phyloP scores from a whole-genome alignment of 2,113 vertebrate species.

The Paracanthobrama guichenoti region DNA sequence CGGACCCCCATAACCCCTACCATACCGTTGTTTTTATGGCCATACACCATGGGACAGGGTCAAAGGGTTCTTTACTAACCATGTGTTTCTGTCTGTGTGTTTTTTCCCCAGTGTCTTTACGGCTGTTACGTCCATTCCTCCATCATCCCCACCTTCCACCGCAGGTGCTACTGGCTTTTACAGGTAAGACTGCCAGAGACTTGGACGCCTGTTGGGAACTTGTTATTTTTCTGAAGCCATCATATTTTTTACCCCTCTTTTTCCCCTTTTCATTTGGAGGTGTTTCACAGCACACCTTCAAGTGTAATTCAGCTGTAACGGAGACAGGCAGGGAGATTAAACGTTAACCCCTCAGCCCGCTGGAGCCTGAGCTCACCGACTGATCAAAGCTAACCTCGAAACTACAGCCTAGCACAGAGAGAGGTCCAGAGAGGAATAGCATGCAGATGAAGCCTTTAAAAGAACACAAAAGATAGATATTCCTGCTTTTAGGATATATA shows the following conservation, averaged over 20 bases:
- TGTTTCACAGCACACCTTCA: conserved; percentile 36
- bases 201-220: conserved; percentile 49
- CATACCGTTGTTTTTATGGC: not conserved
- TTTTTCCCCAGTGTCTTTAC: conserved; percentile 87
- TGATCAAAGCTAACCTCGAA: conserved; percentile 54
- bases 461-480: not conserved
- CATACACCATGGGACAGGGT: not conserved
- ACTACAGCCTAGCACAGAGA: conserved; percentile 30
- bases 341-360: conserved; percentile 39
- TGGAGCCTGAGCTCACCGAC: conserved; percentile 32
- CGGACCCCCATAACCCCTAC: not conserved
- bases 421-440: conserved; percentile 11
- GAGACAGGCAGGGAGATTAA: conserved; percentile 51
- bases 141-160: conserved; percentile 99
- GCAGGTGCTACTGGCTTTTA: conserved; percentile 99
- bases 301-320: conserved; percentile 46
- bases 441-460: conserved; percentile 28
- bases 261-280: not conserved
- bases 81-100: conserved; percentile 48
- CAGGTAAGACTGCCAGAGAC: conserved; percentile 84
- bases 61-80: conserved; percentile 45
- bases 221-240: conserved; percentile 46
- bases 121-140: conserved; percentile 99
- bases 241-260: conserved; percentile 1
- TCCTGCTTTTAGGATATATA: not conserved